phyloP scores from a whole-genome alignment of 2,113 vertebrate species.

The Irena cyanogastra region DNA sequence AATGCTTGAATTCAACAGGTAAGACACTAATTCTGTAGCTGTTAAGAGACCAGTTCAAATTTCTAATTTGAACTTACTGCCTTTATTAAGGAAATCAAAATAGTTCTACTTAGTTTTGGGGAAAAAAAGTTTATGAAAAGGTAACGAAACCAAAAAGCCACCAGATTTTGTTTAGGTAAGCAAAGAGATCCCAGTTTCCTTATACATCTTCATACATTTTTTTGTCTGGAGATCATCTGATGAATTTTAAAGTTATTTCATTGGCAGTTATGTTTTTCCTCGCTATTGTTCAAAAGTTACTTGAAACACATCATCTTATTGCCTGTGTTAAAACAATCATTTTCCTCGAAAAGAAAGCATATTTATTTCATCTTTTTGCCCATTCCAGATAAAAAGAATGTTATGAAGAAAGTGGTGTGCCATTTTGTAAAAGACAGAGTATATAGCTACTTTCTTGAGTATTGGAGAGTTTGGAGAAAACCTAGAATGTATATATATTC shows the following conservation, averaged over 20 bases:
- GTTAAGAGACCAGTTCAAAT: background rate
- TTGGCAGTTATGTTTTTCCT: background rate
- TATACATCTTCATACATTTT: background rate
- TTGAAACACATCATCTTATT: background rate
- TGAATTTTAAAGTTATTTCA: background rate
- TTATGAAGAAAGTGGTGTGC: background rate
- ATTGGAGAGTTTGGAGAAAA: background rate
- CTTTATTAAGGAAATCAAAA: background rate
- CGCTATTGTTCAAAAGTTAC: background rate
- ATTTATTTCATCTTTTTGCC: background rate
- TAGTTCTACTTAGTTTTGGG: background rate
- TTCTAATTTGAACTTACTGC: background rate
- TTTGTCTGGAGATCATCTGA: background rate
- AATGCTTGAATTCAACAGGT: background rate
- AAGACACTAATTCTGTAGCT: background rate
- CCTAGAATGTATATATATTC: background rate
- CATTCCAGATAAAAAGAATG: background rate
- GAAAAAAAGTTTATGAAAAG: background rate
- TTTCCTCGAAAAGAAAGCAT: background rate
- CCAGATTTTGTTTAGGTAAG: background rate
- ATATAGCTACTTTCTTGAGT: background rate
- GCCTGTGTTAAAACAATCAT: background rate
- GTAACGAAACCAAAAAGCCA: rapidly evolving
- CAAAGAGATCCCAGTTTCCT: background rate
- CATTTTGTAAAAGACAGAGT: background rate